Evolutionary conservation across 2,888 invertebrate genomes (phyloP), one percentile per base, ranked within the genome.

Genomic region (Linhomoeus sp.): DNA sequence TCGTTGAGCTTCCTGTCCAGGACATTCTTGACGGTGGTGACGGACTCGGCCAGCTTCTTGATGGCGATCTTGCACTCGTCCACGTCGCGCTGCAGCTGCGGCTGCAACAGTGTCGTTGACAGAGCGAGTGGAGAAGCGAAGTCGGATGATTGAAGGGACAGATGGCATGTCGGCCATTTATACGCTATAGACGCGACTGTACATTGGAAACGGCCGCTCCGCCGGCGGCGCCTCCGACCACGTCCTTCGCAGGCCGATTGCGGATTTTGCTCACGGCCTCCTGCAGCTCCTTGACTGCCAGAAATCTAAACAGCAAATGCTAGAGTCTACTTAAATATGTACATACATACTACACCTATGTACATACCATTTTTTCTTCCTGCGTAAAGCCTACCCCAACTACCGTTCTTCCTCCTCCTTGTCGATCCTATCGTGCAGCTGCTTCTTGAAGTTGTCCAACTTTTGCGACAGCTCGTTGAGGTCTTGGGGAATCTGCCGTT

Each of bases 21-120:
- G 1, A 61, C 61, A 45, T 61, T 61, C 50, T 60, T 61, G 23
- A 61, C 61, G 15, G 61, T 61, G 1, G 61, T 60, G 19, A 61
- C 56, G 2, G 60, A 58, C 43, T 61, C 61, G 1, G 61, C 60
- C 38, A 61, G 46, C 47, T 61, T 61, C 50, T 60, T 61, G 45
- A 61, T 61, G 1, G 60, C 61, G 1, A 60, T 57, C 44, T 61
- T 61, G 49, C 58, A 59, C 43, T 61, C 61, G 43, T 61, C 61
- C 2, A 61, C 53, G 45, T 61, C 61, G 12, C 59, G 48, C 36
- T 52, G 46, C 38, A 54, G 37, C 15, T 43, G 19, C 19, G 47
- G n/a, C 52, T 52, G 43, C 2, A 50, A 49, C 25, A 24, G 5
- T 1, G 7, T 12, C 25, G 20, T 14, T 48, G 12, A 41, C 22